phyloP scores from a whole-genome alignment of 2,113 vertebrate genomes.

The Speoplatyrhinus poulsoni region DNA sequence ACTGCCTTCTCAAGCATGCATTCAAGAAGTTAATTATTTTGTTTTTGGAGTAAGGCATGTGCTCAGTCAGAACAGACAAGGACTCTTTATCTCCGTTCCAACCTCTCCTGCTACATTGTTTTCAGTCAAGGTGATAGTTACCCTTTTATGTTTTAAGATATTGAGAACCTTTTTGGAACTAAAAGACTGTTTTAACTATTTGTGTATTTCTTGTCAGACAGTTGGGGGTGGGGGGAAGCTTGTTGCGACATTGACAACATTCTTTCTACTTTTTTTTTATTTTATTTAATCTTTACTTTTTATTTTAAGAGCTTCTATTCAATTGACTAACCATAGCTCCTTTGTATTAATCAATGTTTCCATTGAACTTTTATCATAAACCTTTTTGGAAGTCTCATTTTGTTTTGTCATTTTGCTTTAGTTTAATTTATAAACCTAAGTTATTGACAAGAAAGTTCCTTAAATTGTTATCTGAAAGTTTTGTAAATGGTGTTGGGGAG shows the following conservation, averaged over 20 bases:
- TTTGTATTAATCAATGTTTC: constrained; percentile 72
- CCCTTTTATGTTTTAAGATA: too few relatives aligned
- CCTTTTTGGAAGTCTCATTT: constrained; percentile 65
- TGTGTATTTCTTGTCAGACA: too few relatives aligned
- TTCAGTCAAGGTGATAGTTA: too few relatives aligned
- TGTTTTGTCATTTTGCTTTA: not conserved
- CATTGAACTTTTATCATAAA: constrained; percentile 81
- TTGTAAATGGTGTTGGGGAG: too few relatives aligned
- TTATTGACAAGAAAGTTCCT: not conserved
- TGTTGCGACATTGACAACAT: constrained; percentile 9
- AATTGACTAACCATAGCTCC: constrained; percentile 58
- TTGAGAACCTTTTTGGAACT: too few relatives aligned
- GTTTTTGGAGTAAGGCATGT: too few relatives aligned
- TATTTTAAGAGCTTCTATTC: constrained; percentile 57
- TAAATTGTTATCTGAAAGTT: not conserved
- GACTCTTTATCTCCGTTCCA: too few relatives aligned
- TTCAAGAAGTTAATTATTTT: too few relatives aligned
- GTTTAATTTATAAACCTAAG: not conserved
- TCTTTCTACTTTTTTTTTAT: constrained; percentile 27
- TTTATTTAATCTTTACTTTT: constrained; percentile 58
- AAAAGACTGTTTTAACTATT: too few relatives aligned
- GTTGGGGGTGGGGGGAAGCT: not conserved
- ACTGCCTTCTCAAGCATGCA: too few relatives aligned
- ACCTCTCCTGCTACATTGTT: too few relatives aligned
- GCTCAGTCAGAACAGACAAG: too few relatives aligned